Percentiles rank a stretch among this genome's conserved stretches.
Evolutionary conservation across 2,113 vertebrate genomes (phyloP).

Genomic region (Menidia beryllina): DNA sequence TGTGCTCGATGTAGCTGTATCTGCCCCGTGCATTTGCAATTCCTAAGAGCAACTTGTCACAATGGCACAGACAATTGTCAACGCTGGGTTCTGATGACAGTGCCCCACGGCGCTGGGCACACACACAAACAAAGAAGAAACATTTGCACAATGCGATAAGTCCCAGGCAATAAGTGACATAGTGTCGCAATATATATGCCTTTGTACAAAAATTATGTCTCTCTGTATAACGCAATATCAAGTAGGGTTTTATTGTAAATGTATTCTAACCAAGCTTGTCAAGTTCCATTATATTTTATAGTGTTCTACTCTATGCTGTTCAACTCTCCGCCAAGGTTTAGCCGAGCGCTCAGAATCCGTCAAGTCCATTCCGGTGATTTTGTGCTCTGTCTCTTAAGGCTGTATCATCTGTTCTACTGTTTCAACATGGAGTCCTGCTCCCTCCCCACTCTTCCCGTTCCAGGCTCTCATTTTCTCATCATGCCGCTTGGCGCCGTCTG

Average conservation of each 20-base stretch:
- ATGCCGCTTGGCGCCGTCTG: slow-evolving; percentile 45
- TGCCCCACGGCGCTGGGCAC: slow-evolving; percentile 21
- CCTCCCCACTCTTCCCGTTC: background rate
- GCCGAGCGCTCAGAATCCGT: slow-evolving; percentile 55
- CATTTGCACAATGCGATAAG: slow-evolving; percentile 4
- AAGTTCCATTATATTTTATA: slow-evolving; percentile 7
- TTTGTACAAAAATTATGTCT: background rate
- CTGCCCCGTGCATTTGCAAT: background rate
- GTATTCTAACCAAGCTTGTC: slow-evolving; percentile 40
- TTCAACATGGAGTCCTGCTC: slow-evolving; percentile 14
- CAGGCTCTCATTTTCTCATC: slow-evolving; percentile 67
- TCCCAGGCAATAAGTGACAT: background rate
- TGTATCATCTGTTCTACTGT: slow-evolving; percentile 37
- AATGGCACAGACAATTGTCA: background rate
- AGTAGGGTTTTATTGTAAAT: slow-evolving; percentile 27
- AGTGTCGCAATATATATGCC: background rate
- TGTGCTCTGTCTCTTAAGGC: slow-evolving; percentile 37
- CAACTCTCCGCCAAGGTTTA: slow-evolving; percentile 37
- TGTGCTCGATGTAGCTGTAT: background rate
- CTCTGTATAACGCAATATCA: slow-evolving; percentile 19
- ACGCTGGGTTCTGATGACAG: slow-evolving; percentile 38
- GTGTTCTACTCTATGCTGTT: background rate
- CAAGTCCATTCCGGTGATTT: slow-evolving; percentile 39
- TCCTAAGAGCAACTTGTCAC: slow-evolving; percentile 22
- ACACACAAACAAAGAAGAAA: background rate